phyloP scores from a whole-genome alignment of 2,113 vertebrate species.

The Microtus richardsoni region DNA sequence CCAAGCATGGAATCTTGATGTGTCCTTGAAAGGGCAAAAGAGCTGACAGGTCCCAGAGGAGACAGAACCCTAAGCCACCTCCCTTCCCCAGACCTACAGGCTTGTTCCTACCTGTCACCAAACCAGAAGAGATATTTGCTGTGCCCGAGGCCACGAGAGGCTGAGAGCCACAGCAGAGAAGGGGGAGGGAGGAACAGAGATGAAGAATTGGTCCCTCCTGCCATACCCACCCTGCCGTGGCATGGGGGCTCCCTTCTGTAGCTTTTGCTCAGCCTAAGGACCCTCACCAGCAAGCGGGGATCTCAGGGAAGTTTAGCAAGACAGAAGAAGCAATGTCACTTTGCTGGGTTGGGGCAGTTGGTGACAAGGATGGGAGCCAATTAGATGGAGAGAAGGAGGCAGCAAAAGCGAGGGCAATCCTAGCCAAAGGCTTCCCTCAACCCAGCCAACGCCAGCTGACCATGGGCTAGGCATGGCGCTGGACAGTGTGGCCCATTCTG shows the following conservation, averaged over 20 bases:
- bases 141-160: not conserved
- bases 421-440: not conserved
- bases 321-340: not conserved
- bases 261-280: not conserved
- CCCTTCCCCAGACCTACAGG: not conserved
- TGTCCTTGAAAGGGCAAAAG: not conserved
- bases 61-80: not conserved
- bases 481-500: not conserved
- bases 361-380: not conserved
- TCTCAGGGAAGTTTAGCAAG: slow-evolving; percentile 5
- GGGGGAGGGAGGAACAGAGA: not conserved
- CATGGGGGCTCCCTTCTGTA: not conserved
- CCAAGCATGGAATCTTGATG: not conserved
- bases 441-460: not conserved
- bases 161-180: not conserved
- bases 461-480: not conserved
- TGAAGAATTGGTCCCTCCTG: not conserved
- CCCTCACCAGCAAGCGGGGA: slow-evolving; percentile 44
- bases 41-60: not conserved
- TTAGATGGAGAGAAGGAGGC: not conserved
- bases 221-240: not conserved
- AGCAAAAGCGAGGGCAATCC: not conserved
- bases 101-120: too few species aligned
- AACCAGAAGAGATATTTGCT: not conserved
- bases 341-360: slow-evolving; percentile 41